Conservation (phyloP, 2,797 vertebrate species). For the Apogon hyalosoma region DNA sequence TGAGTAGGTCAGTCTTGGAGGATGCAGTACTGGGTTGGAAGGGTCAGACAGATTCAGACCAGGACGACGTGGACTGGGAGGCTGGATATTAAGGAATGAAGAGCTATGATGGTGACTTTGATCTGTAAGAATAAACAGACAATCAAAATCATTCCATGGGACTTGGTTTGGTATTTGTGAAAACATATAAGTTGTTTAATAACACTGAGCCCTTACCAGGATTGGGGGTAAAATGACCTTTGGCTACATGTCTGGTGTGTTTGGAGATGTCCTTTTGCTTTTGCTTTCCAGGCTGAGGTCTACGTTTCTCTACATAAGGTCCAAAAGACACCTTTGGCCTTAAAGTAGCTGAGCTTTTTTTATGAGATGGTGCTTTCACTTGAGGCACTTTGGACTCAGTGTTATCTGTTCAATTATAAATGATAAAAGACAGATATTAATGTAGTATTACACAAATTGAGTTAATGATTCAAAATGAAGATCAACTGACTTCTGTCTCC, state of each 20-base stretch:
- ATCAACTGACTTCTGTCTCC: constrained; percentile 48
- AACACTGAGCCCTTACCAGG: constrained; percentile 68
- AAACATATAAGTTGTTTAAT: not conserved
- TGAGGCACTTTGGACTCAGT: constrained; percentile 48
- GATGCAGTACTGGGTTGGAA: constrained; percentile 74
- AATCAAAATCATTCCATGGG: not conserved
- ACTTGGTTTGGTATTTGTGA: not conserved
- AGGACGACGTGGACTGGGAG: constrained; percentile 62
- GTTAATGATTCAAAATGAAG: constrained; percentile 2
- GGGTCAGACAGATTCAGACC: constrained; percentile 64
- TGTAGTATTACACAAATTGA: not conserved
- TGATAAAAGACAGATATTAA: constrained; percentile 23
- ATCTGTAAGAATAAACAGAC: constrained; percentile 50
- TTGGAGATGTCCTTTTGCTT: constrained; percentile 52
- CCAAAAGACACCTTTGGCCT: constrained; percentile 76
- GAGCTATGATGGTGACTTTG: constrained; percentile 33
- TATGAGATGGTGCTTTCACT: constrained; percentile 45
- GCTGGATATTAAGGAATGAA: constrained; percentile 59
- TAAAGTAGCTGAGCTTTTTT: constrained; percentile 36
- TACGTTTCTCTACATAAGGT: constrained; percentile 55
- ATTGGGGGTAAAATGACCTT: constrained; percentile 73
- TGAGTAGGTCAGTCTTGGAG: constrained; percentile 69
- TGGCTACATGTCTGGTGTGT: constrained; percentile 50
- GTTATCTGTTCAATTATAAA: constrained; percentile 56
- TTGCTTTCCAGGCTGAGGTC: constrained; percentile 41